Base-by-base conservation (phyloP, 2,888 invertebrate genomes). In the Sphaeridia pumilis region DNA sequence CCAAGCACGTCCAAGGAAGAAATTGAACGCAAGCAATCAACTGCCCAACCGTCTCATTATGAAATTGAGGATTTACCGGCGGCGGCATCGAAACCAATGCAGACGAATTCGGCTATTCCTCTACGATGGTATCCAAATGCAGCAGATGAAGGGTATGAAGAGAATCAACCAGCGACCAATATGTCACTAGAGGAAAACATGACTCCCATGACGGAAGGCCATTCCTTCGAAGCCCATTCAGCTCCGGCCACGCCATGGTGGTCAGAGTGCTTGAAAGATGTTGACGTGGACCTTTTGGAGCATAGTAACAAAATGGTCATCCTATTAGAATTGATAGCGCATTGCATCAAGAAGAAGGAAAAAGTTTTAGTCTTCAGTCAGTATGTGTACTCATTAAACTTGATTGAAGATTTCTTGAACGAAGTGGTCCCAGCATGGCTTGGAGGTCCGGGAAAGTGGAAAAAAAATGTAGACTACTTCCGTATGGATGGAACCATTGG, bases 271-370 rank as follows among this genome's bases (percentile, higher is more conserved):
- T 7, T 38, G 12, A 38, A 38, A 38, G 38, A 54, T 14, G 49
- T 50, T 3, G 44, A 38, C 3, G 47, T 44, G 7, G 36, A 27
- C 12, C 54, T 50, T 44, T 34, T 92, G 63, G 75, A 78, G 34
- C 74, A 82, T 63, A 83, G 89, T 54, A 79, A 84, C 54, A 95
- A 95, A 70, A 74, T 95, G 2, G 70, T 80, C 42, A 73, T 97
- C 28, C 75, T 97, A 24, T 83, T 94, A 69, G 83, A 85, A 52
- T 85, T 99, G 61, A 74, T 99, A 60, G 80, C 84, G 64, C 84
- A 90, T 72, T 90, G 90, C 69, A 93, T 94, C 70, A 78, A 83
- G 61, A 92, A 95, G 61, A 97, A 97, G 0, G 98, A 99, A 69
- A 97, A 97, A 77, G 74, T 97, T 0, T 46, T 65, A 3, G 56